These are phyloP conservation scores for Anas flavirostris DNA, from an alignment of 2,797 vertebrate genomes.

Conservation along the genomic window DNA sequence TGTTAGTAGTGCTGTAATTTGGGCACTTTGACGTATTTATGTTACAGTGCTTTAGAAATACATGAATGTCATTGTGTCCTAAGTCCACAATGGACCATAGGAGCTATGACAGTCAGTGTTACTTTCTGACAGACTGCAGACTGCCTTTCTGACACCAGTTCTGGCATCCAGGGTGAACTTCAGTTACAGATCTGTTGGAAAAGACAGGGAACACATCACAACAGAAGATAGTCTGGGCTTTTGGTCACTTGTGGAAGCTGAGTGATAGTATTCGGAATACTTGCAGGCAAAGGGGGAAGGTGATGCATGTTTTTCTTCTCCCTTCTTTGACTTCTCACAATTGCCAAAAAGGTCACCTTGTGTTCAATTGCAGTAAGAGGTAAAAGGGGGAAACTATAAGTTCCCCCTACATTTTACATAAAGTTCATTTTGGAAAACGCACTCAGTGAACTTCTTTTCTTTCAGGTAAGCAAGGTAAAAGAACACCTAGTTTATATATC, in stretches of 20 bases:
- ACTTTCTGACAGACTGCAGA: not conserved
- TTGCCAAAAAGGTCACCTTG: not conserved
- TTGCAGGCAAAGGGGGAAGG: not conserved
- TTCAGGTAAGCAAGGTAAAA: not conserved
- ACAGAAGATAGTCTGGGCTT: not conserved
- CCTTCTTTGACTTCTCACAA: not conserved
- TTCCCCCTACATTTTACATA: not conserved
- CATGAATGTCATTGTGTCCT: accelerated
- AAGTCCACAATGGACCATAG: not conserved
- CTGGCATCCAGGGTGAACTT: not conserved
- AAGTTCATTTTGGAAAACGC: not conserved
- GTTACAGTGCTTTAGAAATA: not conserved
- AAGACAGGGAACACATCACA: not conserved
- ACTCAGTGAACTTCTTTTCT: not conserved
- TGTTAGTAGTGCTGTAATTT: not conserved
- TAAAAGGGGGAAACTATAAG: not conserved
- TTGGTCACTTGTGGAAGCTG: not conserved
- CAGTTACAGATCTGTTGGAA: not conserved
- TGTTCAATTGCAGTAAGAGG: not conserved
- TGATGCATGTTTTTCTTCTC: not conserved
- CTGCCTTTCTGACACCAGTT: not conserved
- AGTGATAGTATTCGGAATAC: not conserved
- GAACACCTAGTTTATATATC: not conserved
- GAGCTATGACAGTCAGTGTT: not conserved
- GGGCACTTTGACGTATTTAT: not conserved